Percentiles rank a stretch among this genome's conserved stretches.
Conservation (phyloP, 2,113 vertebrate species). For the Bufo gargarizans region DNA sequence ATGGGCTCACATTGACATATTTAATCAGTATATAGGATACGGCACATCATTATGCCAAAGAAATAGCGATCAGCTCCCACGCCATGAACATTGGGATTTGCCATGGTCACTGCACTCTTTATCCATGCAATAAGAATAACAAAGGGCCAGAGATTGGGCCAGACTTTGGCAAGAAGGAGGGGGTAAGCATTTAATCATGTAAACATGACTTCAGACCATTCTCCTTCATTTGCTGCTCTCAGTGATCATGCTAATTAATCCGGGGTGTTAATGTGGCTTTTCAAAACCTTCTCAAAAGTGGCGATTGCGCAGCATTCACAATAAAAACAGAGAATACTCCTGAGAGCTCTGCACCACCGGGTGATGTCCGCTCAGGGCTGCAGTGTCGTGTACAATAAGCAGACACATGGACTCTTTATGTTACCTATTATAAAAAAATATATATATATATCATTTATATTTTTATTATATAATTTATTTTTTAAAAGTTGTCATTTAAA, state of each 20-base stretch:
- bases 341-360: not conserved
- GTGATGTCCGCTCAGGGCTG: not conserved
- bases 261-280: constrained; percentile 51
- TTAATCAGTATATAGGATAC: constrained; percentile 56
- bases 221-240: constrained; percentile 55
- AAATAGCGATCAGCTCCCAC: constrained; percentile 55
- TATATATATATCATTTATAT: not conserved
- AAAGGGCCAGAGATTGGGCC: constrained; percentile 51
- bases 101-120: constrained; percentile 56
- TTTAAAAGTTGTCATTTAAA: too few relatives aligned
- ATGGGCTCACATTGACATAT: constrained; percentile 51
- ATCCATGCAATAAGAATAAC: constrained; percentile 52
- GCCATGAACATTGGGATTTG: constrained; percentile 57
- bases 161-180: constrained; percentile 51
- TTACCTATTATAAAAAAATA: not conserved
- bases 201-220: constrained; percentile 58
- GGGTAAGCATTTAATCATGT: constrained; percentile 57
- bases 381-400: not conserved
- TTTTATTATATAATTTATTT: too few relatives aligned
- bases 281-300: constrained; percentile 40
- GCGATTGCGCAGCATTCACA: constrained; percentile 36
- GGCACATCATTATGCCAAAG: constrained; percentile 55
- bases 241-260: constrained; percentile 56
- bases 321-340: constrained; percentile 43
- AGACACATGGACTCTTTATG: not conserved